Evolutionary conservation across 2,888 invertebrate species (phyloP).

Genomic region (Clistopyga incitator): DNA sequence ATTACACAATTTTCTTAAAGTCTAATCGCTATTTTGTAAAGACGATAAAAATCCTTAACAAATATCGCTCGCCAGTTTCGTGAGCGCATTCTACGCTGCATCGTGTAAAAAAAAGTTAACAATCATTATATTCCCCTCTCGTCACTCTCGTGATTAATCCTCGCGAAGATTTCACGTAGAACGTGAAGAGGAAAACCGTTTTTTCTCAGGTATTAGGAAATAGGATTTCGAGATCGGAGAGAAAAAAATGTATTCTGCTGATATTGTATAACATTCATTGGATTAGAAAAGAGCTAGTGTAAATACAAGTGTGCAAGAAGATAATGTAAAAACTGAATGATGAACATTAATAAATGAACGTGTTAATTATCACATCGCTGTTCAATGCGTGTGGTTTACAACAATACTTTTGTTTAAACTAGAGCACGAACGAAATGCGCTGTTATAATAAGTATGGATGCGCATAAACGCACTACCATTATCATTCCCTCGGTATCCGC

Average conservation of each 20-base stretch:
- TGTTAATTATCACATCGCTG: constrained; percentile 25
- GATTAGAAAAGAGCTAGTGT: constrained; percentile 46
- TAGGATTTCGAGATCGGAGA: constrained; percentile 40
- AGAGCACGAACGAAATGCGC: constrained; percentile 50
- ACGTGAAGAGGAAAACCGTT: not conserved
- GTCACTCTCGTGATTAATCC: not conserved
- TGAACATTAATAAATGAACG: constrained; percentile 35
- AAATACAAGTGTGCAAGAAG: constrained; percentile 50
- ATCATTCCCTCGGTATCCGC: constrained; percentile 42
- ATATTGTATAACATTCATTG: constrained; percentile 56
- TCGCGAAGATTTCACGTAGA: not conserved
- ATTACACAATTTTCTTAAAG: constrained; percentile 65
- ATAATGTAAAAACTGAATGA: constrained; percentile 40
- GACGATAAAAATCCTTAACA: constrained; percentile 63
- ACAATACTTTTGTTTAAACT: constrained; percentile 38
- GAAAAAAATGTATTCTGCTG: constrained; percentile 31
- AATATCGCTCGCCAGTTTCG: constrained; percentile 39
- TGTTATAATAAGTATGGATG: constrained; percentile 25
- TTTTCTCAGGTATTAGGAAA: not conserved
- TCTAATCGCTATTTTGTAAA: constrained; percentile 64
- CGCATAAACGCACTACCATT: constrained; percentile 38
- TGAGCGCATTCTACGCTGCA: constrained; percentile 30
- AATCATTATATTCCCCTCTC: constrained; percentile 17
- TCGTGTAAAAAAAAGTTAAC: constrained; percentile 43
- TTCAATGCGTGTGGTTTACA: constrained; percentile 32